Base-by-base conservation (phyloP, 2,113 vertebrate species). In the Vanacampus margaritifer region DNA sequence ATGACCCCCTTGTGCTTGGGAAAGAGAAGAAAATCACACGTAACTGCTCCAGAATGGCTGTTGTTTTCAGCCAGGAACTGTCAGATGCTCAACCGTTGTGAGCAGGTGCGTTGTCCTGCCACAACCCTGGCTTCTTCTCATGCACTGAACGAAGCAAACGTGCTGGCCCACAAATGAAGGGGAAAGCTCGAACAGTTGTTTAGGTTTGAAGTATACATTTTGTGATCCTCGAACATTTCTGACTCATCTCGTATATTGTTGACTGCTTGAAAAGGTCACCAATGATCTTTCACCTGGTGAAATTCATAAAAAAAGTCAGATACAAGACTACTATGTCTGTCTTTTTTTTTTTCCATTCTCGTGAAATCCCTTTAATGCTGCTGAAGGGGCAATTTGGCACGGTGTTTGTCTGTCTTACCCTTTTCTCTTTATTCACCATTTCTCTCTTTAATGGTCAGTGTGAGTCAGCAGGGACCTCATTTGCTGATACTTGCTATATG, bases 401-500 rank as follows among this genome's bases (percentile, higher is more conserved):
- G 13, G 13, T 16, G 13, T 16, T 13, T 14, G 41, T 16, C 41
- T 3, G 41, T 45, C 41, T n/a, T n/a, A n/a, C n/a, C n/a, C n/a
- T 46, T 46, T 17, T 46, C 6, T 3, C 45, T 46, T 46, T 46
- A 46, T 19, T 46, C 45, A 46, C 45, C 5, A 46, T 46, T 46
- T 46, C 16, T 46, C 39, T 6, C 17, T 46, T 16, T 24, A 57
- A 57, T 57, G 26, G 26, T 32, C 16, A 32, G 26, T 57, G 14
- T 32, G 14, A 57, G 54, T 28, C 24, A 14, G 51, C 11, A 19
- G 16, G 45, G 45, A 5, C 45, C 51, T 75, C 74, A 72, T 76
- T 74, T 65, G 72, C 50, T 12, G 39, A 64, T 37, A 56, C 28
- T 64, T 56, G 70, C 35, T 67, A 24, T 63, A 63, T 26, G 24